Percentiles rank a stretch among this genome's conserved stretches.
Evolutionary conservation across 2,888 invertebrate genomes (phyloP).

Genomic region (Athetis lepigone): DNA sequence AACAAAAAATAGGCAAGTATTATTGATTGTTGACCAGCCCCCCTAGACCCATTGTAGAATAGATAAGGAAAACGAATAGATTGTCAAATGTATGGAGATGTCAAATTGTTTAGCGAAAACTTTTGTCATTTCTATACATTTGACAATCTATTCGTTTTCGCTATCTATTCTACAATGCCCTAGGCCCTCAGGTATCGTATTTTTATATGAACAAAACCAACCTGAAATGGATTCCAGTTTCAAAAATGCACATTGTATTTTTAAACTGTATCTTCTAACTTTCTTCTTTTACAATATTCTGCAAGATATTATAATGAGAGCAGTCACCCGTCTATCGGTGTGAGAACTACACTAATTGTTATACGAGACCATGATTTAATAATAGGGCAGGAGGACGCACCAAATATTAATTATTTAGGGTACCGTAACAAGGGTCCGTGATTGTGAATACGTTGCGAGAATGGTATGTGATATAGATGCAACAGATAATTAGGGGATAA

Average conservation of each 20-base stretch:
- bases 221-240: too few relatives aligned
- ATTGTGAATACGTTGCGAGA: conserved; percentile 33
- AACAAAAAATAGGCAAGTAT: too few relatives aligned
- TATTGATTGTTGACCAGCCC: too few relatives aligned
- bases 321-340: conserved; percentile 71
- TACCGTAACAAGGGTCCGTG: conserved; percentile 45
- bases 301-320: conserved; percentile 70
- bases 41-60: too few relatives aligned
- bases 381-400: conserved; percentile 72
- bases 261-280: neutral
- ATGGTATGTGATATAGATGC: conserved; percentile 35
- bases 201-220: too few relatives aligned
- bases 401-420: conserved; percentile 65
- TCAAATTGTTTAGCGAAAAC: too few relatives aligned
- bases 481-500: conserved; percentile 19
- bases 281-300: neutral
- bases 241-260: neutral
- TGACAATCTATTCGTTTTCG: too few relatives aligned
- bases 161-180: too few relatives aligned
- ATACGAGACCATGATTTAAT: conserved; percentile 81
- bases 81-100: too few relatives aligned
- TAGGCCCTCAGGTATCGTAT: too few relatives aligned
- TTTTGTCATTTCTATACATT: too few relatives aligned
- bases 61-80: too few relatives aligned
- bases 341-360: conserved; percentile 78